phyloP scores from a whole-genome alignment of 2,888 invertebrate genomes.

The Diogma glabrata region DNA sequence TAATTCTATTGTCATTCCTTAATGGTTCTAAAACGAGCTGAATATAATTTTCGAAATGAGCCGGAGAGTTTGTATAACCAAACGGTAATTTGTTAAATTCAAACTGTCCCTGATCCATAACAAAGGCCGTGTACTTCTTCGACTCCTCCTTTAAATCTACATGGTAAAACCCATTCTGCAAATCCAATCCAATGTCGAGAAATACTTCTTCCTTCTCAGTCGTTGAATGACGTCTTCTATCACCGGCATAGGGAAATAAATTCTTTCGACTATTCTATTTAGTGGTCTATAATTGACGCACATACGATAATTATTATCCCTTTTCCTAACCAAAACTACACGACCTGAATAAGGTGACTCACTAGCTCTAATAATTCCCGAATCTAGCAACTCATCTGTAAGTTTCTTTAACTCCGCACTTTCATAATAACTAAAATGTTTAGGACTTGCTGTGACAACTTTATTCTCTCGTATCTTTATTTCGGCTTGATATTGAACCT shows the following conservation, averaged over 20 bases:
- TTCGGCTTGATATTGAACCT: background rate
- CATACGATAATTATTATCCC: slow-evolving; percentile 12
- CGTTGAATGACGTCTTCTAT: background rate
- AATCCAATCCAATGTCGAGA: background rate
- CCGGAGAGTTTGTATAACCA: background rate
- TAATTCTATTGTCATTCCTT: background rate
- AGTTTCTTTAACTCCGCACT: background rate
- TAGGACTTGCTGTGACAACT: background rate
- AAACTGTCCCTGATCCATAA: background rate
- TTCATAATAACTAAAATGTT: background rate
- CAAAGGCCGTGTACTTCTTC: slow-evolving; percentile 15
- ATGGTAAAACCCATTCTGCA: slow-evolving; percentile 15
- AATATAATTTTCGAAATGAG: background rate
- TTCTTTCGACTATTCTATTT: background rate
- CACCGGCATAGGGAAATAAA: background rate
- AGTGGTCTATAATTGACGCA: slow-evolving; percentile 9
- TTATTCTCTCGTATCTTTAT: background rate
- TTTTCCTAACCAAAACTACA: slow-evolving; percentile 5
- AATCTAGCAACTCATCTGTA: background rate
- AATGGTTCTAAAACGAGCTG: background rate
- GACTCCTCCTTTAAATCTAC: slow-evolving; percentile 12
- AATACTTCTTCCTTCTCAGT: background rate
- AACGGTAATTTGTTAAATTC: background rate
- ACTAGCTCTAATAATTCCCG: background rate
- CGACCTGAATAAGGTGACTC: background rate